These are phyloP conservation scores for Aphis gossypii DNA, from an alignment of 1,140 invertebrate genomes.

Conservation along the genomic window DNA sequence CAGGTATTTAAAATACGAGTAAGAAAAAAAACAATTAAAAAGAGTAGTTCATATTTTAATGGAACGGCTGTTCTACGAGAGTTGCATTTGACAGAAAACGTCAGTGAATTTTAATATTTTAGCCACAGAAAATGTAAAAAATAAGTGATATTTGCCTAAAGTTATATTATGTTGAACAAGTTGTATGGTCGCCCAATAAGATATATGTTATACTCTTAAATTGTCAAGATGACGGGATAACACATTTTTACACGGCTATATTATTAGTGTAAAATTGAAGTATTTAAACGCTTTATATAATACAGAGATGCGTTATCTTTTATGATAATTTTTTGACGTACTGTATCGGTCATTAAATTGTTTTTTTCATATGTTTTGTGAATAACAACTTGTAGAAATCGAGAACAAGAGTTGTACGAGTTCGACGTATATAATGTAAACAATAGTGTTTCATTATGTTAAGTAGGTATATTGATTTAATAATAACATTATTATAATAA, in stretches of 20 bases:
- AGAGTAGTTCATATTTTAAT: too few relatives aligned
- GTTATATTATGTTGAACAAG: not conserved
- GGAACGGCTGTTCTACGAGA: too few relatives aligned
- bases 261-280: not conserved
- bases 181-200: not conserved
- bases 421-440: not conserved
- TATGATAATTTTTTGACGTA: not conserved
- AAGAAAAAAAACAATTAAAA: not conserved
- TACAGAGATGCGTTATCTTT: not conserved
- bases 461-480: not conserved
- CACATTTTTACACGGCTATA: not conserved
- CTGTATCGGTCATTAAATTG: not conserved
- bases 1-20: not conserved
- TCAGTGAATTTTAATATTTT: too few relatives aligned
- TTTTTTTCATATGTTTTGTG: not conserved
- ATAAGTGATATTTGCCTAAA: not conserved
- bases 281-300: not conserved
- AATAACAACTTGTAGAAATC: not conserved
- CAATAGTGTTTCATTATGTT: not conserved
- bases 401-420: not conserved
- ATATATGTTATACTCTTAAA: not conserved
- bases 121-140: not conserved
- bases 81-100: too few relatives aligned
- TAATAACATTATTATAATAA: not conserved
- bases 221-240: not conserved